Percentiles rank a stretch among this genome's conserved stretches.
Conservation (phyloP, 2,888 invertebrate genomes). For the Coleophora deauratella region DNA sequence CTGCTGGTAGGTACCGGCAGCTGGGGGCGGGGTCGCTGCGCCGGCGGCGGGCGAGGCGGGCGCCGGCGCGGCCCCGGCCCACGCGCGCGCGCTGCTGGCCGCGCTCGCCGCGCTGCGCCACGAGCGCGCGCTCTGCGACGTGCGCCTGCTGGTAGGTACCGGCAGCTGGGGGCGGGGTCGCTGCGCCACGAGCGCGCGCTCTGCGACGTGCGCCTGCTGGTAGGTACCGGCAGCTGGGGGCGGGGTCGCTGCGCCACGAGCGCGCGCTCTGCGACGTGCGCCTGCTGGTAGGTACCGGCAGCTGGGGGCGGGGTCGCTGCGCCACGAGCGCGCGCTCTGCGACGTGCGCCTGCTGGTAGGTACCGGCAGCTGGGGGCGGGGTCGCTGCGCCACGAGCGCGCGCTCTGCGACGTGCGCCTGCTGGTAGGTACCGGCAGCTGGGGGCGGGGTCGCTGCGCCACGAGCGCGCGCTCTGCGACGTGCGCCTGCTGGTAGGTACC, state of each 20-base stretch:
- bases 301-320: too few relatives aligned
- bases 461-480: conserved; percentile 90
- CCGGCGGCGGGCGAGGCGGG: conserved; percentile 78
- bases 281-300: conserved; percentile 47
- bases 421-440: conserved; percentile 8
- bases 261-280: conserved; percentile 91
- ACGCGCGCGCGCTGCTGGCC: conserved; percentile 39
- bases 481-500: conserved; percentile 30
- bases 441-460: conserved; percentile 32
- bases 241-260: conserved; percentile 70
- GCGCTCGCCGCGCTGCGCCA: conserved; percentile 58
- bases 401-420: conserved; percentile 91
- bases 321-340: conserved; percentile 84
- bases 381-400: conserved; percentile 72
- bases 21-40: conserved; percentile 93
- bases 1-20: conserved; percentile 47
- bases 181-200: conserved; percentile 81
- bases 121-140: conserved; percentile 90
- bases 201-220: conserved; percentile 43
- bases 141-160: conserved; percentile 70
- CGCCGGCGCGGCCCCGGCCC: conserved; percentile 49
- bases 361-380: conserved; percentile 6
- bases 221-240: conserved; percentile 63
- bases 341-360: conserved; percentile 85
- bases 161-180: conserved; percentile 90